A percentile compares a stretch with the other conserved stretches of the same genome.
Evolutionary conservation across 30 jellyfish, hydroid and myxozoan genomes (phyloP).

Genomic region (Pelagia noctiluca): DNA sequence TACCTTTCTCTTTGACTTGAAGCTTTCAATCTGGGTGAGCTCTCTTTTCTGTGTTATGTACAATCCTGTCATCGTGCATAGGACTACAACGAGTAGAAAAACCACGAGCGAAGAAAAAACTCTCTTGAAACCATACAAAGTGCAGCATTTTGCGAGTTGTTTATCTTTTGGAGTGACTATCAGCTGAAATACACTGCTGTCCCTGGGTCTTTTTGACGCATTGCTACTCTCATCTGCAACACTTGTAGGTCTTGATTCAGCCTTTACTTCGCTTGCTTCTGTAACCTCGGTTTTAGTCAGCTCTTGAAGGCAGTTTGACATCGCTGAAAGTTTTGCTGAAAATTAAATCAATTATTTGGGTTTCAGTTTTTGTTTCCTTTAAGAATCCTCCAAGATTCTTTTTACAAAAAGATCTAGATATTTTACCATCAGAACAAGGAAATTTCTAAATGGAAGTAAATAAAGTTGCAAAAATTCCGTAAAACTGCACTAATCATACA

Average conservation of each 20-base stretch:
- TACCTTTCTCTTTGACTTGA: too few relatives aligned
- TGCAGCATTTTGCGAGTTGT: slow-evolving; percentile 2
- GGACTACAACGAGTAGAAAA: slow-evolving; percentile 3
- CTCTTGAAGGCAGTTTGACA: background rate
- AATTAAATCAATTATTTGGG: too few relatives aligned
- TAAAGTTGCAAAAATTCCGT: background rate
- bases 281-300: background rate
- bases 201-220: slow-evolving; percentile 24
- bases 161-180: slow-evolving; percentile 21
- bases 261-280: slow-evolving; percentile 1
- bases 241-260: background rate
- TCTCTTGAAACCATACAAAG: background rate
- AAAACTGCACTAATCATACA: background rate
- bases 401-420: background rate
- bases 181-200: slow-evolving; percentile 53
- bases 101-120: background rate
- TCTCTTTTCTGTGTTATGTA: slow-evolving; percentile 45
- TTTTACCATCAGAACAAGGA: background rate
- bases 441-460: background rate
- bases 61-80: slow-evolving; percentile 58
- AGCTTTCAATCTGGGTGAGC: background rate
- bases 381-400: too few relatives aligned
- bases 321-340: slow-evolving; percentile 3
- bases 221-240: background rate
- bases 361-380: too few relatives aligned